phyloP scores from a whole-genome alignment of 2,888 invertebrate genomes.

The Tuta absoluta region DNA sequence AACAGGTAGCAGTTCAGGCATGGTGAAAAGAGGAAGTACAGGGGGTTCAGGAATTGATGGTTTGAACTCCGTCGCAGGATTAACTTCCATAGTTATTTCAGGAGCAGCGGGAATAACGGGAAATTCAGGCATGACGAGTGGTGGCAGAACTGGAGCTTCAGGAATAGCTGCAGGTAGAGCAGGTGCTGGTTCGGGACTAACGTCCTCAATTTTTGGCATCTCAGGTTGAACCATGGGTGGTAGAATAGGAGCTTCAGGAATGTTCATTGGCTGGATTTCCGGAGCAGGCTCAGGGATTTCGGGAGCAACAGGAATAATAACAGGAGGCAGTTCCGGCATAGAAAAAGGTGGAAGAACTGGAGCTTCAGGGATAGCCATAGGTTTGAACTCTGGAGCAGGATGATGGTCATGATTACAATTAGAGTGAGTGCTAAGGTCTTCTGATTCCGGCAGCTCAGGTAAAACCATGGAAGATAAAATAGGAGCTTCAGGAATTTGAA shows the following conservation, averaged over 20 bases:
- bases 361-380: conserved; percentile 22
- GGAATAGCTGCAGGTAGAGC: conserved; percentile 20
- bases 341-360: conserved; percentile 20
- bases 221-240: conserved; percentile 27
- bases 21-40: background rate
- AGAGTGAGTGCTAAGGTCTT: background rate
- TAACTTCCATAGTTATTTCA: background rate
- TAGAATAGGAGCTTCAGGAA: conserved; percentile 33
- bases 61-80: background rate
- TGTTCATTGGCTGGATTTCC: conserved; percentile 21
- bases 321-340: conserved; percentile 14
- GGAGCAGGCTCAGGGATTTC: background rate
- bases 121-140: conserved; percentile 13
- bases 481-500: conserved; percentile 32
- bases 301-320: conserved; percentile 30
- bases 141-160: conserved; percentile 21
- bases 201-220: background rate
- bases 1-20: background rate
- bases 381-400: background rate
- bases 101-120: background rate
- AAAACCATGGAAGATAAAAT: conserved; percentile 30
- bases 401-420: background rate
- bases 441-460: background rate
- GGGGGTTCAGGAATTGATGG: conserved; percentile 18
- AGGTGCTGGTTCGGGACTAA: no score